Base-by-base conservation (phyloP, 1,140 invertebrate genomes). In the Camponotus vicinus region DNA sequence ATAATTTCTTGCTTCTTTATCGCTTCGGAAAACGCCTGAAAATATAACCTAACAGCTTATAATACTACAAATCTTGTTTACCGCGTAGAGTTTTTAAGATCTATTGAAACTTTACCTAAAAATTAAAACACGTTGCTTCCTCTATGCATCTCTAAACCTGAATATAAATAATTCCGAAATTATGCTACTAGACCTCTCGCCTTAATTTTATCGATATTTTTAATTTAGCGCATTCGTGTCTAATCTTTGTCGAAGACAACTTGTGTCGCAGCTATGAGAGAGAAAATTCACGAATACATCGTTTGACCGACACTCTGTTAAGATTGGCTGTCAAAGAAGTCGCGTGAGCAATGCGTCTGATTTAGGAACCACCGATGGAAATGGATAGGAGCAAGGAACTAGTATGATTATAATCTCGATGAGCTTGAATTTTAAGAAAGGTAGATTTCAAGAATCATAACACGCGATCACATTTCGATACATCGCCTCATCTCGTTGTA, bases 31-130 rank as follows among this genome's bases (percentile, higher is more conserved):
- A 76, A 76, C 13, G 34, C 71, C 34, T 42, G 73, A 42, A 76
- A 42, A 76, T 76, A 18, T 32, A 76, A 76, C 55, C 59, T 76
- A 76, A 76, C 15, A 76, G 21, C 55, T 76, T 76, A 61, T 6
- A 27, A 37, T n/a, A 7, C 55, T 59, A 76, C 13, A 76, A 61
- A 76, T 76, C 55, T 75, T 42, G 21, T 76, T 76, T 76, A 76
- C 40, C 55, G 49, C 49, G 27, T 76, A 61, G 61, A 40, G 34
- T 59, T 40, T 76, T 76, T 76, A 76, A 7, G 8, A 18, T 76
- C n/a, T 61, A 76, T 37, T 61, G 40, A 76, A 76, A 76, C 42
- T 76, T 76, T 76, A 76, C 21, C 21, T 76, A 76, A 61, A 76
- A 76, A 42, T 76, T 76, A 34, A 66, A 66, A 78, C 8, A 21